Evolutionary conservation across 2,888 invertebrate genomes (phyloP), one percentile per base, ranked within the genome.

Genomic region (Pseudococcus viburni): DNA sequence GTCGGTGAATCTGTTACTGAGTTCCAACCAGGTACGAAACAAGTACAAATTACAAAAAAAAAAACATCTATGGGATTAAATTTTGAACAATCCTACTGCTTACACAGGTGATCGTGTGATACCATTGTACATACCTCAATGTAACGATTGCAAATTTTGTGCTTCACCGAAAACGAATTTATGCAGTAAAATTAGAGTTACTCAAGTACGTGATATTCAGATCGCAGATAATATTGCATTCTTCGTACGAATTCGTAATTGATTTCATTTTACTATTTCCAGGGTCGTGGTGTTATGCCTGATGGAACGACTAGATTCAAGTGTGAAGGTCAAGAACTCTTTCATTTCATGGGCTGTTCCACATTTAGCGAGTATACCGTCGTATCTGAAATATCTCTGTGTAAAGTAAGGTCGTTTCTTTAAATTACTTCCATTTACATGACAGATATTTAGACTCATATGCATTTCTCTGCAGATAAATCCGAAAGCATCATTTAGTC

Each of bases 311-410:
- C 94, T 11, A 94, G 98, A 83, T 97, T 98, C 92, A 94, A 94
- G 46, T 96, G 95, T 92, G 95, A 96, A 90, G 96, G 96, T 1
- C 93, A 97, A 92, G 93, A 94, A 84, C 90, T 98, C 11, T 96
- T 93, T 91, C 98, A 98, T 92, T 99, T 97, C 91, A 98, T 99
- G 98, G 98, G 98, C n/a, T 96, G 96, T 90, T 98, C 97, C 0
- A 97, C 98, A 0, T 99, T 99, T 92, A 94, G 96, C 89, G 96
- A 98, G 92, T 98, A 97, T 91, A 98, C 98, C 2, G 98, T 99
- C 19, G 97, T 98, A 88, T 95, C 96, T 89, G 98, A 97, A 92
- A 97, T 99, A 91, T 98, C 99, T 42, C 93, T 99, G n/a, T 95
- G 96, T 90, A 99, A 99, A 94, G 97, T 98, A 91, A 19, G 55